Evolutionary conservation across 92 coral and sea anemone genomes (phyloP).

Genomic region (Palythoa heliodiscus): DNA sequence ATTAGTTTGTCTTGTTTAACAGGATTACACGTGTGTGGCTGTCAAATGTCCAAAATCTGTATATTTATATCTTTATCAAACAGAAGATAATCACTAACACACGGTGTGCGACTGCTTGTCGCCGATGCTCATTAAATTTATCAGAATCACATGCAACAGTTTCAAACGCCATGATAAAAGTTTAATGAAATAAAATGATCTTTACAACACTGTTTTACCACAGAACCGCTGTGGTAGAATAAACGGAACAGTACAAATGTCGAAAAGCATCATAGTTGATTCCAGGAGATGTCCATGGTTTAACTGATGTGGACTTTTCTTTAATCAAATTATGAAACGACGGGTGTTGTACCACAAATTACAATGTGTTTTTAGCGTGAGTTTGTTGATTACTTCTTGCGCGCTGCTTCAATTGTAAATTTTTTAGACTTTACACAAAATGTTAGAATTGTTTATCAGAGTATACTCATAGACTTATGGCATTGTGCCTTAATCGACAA

Average conservation of each 20-base stretch:
- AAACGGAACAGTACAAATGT: not conserved
- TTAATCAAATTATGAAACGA: not conserved
- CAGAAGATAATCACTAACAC: not conserved
- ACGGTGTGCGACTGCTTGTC: constrained; percentile 17
- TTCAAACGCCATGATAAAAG: not conserved
- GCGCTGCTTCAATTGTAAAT: not conserved
- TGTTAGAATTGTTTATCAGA: not conserved
- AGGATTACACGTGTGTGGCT: not conserved
- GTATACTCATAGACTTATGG: not conserved
- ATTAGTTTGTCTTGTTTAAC: no score
- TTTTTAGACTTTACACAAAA: not conserved
- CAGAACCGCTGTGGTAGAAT: not conserved
- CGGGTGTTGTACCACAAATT: not conserved
- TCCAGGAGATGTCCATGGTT: not conserved
- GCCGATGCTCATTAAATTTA: constrained; percentile 12
- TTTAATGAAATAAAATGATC: not conserved
- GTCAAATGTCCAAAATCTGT: not conserved
- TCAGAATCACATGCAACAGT: not conserved
- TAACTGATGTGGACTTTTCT: not conserved
- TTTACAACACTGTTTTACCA: not conserved
- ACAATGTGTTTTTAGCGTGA: not conserved
- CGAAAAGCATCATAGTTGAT: not conserved
- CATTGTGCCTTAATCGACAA: not conserved
- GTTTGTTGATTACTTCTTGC: not conserved
- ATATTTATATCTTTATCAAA: not conserved